These are phyloP conservation scores for Leptarthrus brevirostris DNA, from an alignment of 2,888 invertebrate species.

Conservation along the genomic window DNA sequence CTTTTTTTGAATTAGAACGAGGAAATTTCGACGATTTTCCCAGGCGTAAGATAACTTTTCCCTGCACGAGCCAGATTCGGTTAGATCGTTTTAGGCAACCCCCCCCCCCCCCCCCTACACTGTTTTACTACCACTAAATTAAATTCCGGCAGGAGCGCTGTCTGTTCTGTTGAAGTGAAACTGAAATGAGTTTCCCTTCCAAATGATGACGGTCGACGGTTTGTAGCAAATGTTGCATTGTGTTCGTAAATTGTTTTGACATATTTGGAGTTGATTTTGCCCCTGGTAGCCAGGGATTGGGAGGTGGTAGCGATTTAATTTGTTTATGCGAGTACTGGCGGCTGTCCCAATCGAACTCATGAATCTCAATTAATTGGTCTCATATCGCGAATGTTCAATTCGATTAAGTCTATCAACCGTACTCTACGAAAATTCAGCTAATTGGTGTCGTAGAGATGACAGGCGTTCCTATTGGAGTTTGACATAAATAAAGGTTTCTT, in stretches of 20 bases:
- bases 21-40: neutral
- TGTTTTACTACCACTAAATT: constrained; percentile 10
- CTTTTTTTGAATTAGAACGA: constrained; percentile 21
- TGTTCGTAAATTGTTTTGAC: constrained; percentile 33
- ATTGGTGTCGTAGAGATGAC: too few species aligned
- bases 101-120: neutral
- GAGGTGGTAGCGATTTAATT: constrained; percentile 4
- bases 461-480: too few species aligned
- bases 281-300: too few species aligned
- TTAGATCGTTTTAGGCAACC: neutral
- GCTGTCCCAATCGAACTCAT: neutral
- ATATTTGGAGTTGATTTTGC: neutral
- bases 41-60: too few species aligned
- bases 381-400: neutral
- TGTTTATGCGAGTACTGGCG: constrained; percentile 12
- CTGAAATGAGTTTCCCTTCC: constrained; percentile 29
- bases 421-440: neutral
- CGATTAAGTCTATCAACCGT: neutral
- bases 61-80: neutral
- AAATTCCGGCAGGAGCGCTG: constrained; percentile 16
- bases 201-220: constrained; percentile 17
- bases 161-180: constrained; percentile 16
- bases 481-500: too few species aligned
- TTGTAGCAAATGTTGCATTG: neutral
- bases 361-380: constrained; percentile 27